Percentiles rank a stretch among this genome's conserved stretches.
Evolutionary conservation across 2,797 vertebrate genomes (phyloP).

Genomic region (Sarcoramphus papa): DNA sequence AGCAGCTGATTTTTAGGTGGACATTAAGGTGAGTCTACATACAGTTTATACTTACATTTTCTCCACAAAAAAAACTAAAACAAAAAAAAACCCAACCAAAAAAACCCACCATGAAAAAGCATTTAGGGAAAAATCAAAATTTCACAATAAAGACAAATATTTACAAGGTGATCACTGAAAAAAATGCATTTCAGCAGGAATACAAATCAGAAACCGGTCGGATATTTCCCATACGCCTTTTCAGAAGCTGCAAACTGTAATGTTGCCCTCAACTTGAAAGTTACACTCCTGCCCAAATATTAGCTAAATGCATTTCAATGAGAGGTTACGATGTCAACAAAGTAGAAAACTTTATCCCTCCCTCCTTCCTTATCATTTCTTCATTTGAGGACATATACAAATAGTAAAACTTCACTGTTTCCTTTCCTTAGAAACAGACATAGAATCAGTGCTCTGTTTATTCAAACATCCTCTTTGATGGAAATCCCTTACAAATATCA

Average conservation of each 20-base stretch:
- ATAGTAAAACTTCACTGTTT: not conserved
- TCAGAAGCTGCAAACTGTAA: not conserved
- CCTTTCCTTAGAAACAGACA: not conserved
- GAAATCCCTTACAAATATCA: not conserved
- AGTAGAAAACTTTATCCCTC: not conserved
- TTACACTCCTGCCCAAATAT: not conserved
- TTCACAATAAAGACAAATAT: not conserved
- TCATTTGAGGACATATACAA: not conserved
- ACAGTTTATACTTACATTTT: not conserved
- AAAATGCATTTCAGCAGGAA: not conserved
- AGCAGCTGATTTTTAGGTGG: not conserved
- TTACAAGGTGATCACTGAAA: not conserved
- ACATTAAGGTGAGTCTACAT: not conserved
- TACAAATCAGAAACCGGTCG: not conserved
- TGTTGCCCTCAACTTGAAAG: not conserved
- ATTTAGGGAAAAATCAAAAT: not conserved
- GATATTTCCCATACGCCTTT: not conserved
- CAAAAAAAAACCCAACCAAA: accelerated
- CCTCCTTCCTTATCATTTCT: not conserved
- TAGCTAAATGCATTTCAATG: not conserved
- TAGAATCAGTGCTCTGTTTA: not conserved
- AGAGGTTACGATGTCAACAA: not conserved
- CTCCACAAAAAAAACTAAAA: not conserved
- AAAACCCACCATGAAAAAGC: not conserved
- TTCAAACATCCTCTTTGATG: not conserved